Conservation (phyloP, 2,113 vertebrate genomes). For the Seriola quinqueradiata region DNA sequence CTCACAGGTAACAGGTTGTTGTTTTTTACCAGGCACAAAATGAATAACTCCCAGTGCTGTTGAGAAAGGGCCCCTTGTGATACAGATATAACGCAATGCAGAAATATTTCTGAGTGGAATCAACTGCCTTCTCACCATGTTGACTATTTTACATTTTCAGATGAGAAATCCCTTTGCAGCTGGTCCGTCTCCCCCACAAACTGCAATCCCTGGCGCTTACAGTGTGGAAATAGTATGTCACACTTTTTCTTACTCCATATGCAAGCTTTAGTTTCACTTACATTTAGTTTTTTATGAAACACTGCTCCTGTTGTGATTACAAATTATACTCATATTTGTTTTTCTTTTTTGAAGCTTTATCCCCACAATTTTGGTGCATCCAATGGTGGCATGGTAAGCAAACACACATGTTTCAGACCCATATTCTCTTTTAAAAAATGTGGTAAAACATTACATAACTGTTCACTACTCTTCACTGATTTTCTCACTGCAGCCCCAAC, state of each 20-base stretch:
- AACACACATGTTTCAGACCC: neutral
- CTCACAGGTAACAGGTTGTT: slow-evolving; percentile 67
- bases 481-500: slow-evolving; percentile 56
- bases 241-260: neutral
- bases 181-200: slow-evolving; percentile 55
- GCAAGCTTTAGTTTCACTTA: neutral
- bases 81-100: no score
- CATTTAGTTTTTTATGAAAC: neutral
- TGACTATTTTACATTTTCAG: slow-evolving; percentile 39
- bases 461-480: neutral
- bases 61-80: neutral
- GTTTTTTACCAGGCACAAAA: neutral
- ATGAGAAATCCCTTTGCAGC: slow-evolving; percentile 52
- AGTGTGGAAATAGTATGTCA: slow-evolving; percentile 83
- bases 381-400: slow-evolving; percentile 65
- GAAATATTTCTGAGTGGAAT: neutral
- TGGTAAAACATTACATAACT: neutral
- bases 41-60: neutral
- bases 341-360: slow-evolving; percentile 67
- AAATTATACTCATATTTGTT: neutral
- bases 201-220: slow-evolving; percentile 69
- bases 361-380: slow-evolving; percentile 71
- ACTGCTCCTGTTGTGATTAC: neutral
- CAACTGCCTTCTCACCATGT: neutral
- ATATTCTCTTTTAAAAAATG: neutral